A percentile compares a stretch with the other conserved stretches of the same genome.
Evolutionary conservation across 2,113 vertebrate genomes (phyloP).

Genomic region (Antigone vipio): DNA sequence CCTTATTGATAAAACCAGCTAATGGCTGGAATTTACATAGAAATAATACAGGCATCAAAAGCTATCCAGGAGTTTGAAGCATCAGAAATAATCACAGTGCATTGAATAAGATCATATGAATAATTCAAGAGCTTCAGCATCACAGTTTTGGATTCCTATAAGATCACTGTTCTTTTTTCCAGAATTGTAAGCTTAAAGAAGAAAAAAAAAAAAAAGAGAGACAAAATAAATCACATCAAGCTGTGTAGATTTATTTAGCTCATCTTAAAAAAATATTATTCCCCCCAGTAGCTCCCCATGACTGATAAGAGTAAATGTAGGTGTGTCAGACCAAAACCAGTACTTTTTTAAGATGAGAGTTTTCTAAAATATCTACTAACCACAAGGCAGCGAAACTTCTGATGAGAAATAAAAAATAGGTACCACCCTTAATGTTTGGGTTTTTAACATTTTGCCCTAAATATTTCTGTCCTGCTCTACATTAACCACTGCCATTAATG

Average conservation of each 20-base stretch:
- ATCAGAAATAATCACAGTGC: constrained; percentile 52
- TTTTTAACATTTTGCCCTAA: neutral
- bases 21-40: constrained; percentile 63
- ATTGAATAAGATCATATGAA: constrained; percentile 54
- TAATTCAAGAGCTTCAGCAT: constrained; percentile 44
- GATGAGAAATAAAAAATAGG: neutral
- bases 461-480: neutral
- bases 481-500: neutral
- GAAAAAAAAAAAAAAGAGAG: neutral
- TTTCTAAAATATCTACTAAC: neutral
- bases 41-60: constrained; percentile 61
- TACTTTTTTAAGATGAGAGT: neutral
- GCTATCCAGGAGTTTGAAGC: constrained; percentile 55
- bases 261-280: neutral
- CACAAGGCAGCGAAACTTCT: neutral
- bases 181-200: neutral
- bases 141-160: constrained; percentile 33
- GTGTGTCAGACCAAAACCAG: neutral
- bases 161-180: neutral
- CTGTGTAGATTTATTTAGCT: neutral
- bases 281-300: neutral
- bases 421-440: neutral
- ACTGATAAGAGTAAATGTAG: neutral
- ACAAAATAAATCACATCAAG: neutral
- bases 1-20: constrained; percentile 57